phyloP scores from a whole-genome alignment of 2,888 invertebrate species.

The Cerastis rubricosa region DNA sequence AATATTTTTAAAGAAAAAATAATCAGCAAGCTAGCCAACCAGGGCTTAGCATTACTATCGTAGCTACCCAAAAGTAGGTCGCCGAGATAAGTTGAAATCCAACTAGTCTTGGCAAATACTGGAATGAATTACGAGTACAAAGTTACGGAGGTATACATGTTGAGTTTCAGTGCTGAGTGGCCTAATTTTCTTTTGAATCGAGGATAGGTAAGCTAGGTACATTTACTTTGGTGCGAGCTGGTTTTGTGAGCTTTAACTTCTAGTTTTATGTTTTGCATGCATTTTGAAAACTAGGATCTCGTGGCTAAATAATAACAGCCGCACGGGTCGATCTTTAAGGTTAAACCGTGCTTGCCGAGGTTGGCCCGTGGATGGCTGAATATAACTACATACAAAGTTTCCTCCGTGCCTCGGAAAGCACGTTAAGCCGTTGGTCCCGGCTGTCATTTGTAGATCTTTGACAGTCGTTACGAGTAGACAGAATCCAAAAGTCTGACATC shows the following conservation, averaged over 20 bases:
- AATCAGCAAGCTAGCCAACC: slow-evolving; percentile 37
- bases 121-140: slow-evolving; percentile 32
- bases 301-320: no score
- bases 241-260: background rate
- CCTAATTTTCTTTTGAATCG: background rate
- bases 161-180: background rate
- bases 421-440: no score
- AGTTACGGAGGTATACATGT: slow-evolving; percentile 17
- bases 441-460: no score
- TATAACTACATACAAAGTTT: no score
- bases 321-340: no score
- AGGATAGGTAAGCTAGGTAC: slow-evolving; percentile 1
- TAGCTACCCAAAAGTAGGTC: slow-evolving; percentile 53
- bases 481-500: no score
- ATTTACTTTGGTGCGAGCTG: background rate
- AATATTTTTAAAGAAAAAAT: slow-evolving; percentile 36
- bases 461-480: no score
- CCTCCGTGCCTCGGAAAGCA: no score
- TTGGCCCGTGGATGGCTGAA: no score
- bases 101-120: slow-evolving; percentile 57
- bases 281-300: background rate
- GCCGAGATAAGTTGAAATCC: slow-evolving; percentile 56
- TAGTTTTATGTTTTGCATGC: background rate
- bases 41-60: slow-evolving; percentile 37
- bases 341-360: no score